A percentile compares a stretch with the other conserved stretches of the same genome.
Evolutionary conservation across 2,888 invertebrate genomes (phyloP).

Genomic region (Ellobium chinense): DNA sequence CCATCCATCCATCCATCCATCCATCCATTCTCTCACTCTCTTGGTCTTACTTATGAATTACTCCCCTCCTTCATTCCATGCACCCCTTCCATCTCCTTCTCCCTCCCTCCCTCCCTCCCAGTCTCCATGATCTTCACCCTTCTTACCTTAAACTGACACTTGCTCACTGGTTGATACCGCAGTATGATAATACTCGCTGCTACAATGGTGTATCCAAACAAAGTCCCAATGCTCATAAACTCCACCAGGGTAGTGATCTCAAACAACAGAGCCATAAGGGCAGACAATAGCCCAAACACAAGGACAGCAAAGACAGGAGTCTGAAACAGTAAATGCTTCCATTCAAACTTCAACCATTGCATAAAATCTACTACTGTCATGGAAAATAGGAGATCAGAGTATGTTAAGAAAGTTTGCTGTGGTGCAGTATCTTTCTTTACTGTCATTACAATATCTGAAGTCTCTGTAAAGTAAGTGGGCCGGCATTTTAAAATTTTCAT

Average conservation of each 20-base stretch:
- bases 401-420: too few species aligned
- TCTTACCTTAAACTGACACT: conserved; percentile 72
- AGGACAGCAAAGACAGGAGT: conserved; percentile 76
- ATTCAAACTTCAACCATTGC: too few species aligned
- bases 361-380: too few species aligned
- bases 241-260: conserved; percentile 94
- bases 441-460: too few species aligned
- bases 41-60: too few species aligned
- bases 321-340: too few species aligned
- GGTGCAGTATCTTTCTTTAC: too few species aligned
- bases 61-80: too few species aligned
- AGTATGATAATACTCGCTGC: conserved; percentile 93
- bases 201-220: conserved; percentile 95
- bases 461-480: too few species aligned
- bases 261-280: conserved; percentile 88
- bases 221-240: conserved; percentile 96
- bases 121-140: not conserved
- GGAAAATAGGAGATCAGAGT: too few species aligned
- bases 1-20: not conserved
- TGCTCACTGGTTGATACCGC: conserved; percentile 83
- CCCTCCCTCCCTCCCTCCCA: not conserved
- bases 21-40: not conserved
- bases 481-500: too few species aligned
- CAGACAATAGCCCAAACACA: conserved; percentile 72
- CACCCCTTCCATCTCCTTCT: not conserved